Conservation (phyloP, 2,888 invertebrate genomes). For the Brachypterus glaber region DNA sequence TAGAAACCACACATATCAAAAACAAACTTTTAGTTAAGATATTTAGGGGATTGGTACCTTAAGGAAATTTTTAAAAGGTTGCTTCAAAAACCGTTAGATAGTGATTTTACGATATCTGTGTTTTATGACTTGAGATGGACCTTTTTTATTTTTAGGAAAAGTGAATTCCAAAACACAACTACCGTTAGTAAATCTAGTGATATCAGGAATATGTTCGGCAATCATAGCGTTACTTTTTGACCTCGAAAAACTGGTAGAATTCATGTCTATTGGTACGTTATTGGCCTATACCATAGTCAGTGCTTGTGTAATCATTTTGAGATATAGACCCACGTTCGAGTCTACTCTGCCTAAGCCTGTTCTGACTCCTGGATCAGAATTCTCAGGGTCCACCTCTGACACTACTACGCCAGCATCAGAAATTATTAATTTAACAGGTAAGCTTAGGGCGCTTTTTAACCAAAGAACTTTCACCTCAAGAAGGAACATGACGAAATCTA, state of each 20-base stretch:
- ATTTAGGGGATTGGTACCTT: too few species aligned
- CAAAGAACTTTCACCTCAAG: too few species aligned
- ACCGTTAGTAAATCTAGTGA: conserved; percentile 63
- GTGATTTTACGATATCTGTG: too few species aligned
- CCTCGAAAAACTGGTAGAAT: conserved; percentile 81
- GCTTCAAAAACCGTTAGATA: too few species aligned
- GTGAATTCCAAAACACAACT: conserved; percentile 73
- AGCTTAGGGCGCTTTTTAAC: too few species aligned
- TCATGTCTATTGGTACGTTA: conserved; percentile 87
- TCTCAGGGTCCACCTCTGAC: conserved; percentile 36
- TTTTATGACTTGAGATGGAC: too few species aligned
- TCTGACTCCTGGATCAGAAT: conserved; percentile 35
- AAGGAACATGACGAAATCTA: too few species aligned
- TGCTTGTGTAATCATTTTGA: conserved; percentile 76
- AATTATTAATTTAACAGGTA: conserved; percentile 54
- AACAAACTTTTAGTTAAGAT: too few species aligned
- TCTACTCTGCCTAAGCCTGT: conserved; percentile 25
- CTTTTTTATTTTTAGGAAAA: too few species aligned
- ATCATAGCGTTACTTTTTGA: conserved; percentile 78
- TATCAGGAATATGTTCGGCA: conserved; percentile 69
- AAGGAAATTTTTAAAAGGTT: too few species aligned
- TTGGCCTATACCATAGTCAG: conserved; percentile 87
- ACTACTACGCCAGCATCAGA: conserved; percentile 36
- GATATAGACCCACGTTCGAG: conserved; percentile 48
- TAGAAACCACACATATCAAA: too few species aligned